These are phyloP conservation scores for Aldabrachelys gigantea DNA, from an alignment of 2,113 vertebrate species.

Conservation along the genomic window DNA sequence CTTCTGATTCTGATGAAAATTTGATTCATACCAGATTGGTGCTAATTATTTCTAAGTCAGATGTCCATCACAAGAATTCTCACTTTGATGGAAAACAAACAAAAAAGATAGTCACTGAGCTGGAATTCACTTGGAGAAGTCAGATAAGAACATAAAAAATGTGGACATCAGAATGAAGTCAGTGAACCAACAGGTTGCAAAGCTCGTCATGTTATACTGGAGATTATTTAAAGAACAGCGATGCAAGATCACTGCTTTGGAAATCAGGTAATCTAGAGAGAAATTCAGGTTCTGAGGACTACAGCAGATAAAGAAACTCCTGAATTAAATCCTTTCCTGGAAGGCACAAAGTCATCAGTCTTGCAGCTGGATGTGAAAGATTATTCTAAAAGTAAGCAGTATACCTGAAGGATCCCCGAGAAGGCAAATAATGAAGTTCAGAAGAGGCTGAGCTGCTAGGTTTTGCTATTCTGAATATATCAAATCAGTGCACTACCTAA, in stretches of 20 bases:
- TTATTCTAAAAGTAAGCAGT: not conserved
- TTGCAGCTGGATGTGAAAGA: not conserved
- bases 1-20: not conserved
- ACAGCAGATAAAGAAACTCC: not conserved
- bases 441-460: not conserved
- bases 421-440: not conserved
- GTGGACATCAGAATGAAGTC: not conserved
- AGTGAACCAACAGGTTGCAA: not conserved
- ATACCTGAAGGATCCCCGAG: conserved; percentile 5
- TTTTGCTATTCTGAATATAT: not conserved
- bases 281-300: not conserved
- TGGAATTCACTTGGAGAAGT: not conserved
- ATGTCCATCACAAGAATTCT: not conserved
- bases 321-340: not conserved
- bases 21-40: not conserved
- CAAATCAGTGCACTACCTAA: not conserved
- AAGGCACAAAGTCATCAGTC: not conserved
- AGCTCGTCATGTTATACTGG: too few relatives aligned
- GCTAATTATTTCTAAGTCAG: not conserved
- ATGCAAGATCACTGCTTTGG: not conserved
- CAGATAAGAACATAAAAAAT: not conserved
- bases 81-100: not conserved
- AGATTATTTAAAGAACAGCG: not conserved
- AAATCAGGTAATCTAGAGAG: not conserved
- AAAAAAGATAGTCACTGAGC: not conserved